Evolutionary conservation across 2,888 invertebrate species (phyloP).

Genomic region (Catocala sponsa): DNA sequence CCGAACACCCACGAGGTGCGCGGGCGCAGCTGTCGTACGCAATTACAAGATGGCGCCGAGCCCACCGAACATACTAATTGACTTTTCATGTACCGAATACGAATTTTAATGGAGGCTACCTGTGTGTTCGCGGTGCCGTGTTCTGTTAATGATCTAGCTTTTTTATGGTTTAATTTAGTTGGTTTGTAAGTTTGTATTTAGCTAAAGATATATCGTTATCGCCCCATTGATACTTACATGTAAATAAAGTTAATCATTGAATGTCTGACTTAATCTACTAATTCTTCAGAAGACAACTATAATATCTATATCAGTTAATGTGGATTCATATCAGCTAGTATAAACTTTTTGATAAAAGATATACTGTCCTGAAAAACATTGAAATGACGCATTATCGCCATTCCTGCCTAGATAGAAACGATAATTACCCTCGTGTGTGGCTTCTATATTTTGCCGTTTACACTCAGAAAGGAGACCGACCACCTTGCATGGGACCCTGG

Average conservation of each 20-base stretch:
- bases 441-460: too few species aligned
- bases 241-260: background rate
- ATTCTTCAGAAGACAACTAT: too few species aligned
- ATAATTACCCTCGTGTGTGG: too few species aligned
- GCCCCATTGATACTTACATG: background rate
- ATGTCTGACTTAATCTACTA: background rate
- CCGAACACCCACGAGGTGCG: constrained; percentile 69
- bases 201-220: constrained; percentile 14
- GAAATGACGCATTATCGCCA: too few species aligned
- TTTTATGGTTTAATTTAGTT: constrained; percentile 42
- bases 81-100: constrained; percentile 84
- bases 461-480: too few species aligned
- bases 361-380: too few species aligned
- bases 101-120: constrained; percentile 62
- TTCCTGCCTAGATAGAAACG: too few species aligned
- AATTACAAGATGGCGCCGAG: constrained; percentile 82
- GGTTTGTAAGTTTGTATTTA: constrained; percentile 12
- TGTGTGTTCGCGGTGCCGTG: constrained; percentile 60
- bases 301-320: too few species aligned
- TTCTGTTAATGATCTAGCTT: constrained; percentile 58
- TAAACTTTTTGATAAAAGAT: too few species aligned
- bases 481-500: too few species aligned
- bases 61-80: constrained; percentile 80
- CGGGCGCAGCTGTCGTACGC: constrained; percentile 75
- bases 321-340: too few species aligned